Conservation (phyloP, 2,888 invertebrate species). For the Noctua janthina region DNA sequence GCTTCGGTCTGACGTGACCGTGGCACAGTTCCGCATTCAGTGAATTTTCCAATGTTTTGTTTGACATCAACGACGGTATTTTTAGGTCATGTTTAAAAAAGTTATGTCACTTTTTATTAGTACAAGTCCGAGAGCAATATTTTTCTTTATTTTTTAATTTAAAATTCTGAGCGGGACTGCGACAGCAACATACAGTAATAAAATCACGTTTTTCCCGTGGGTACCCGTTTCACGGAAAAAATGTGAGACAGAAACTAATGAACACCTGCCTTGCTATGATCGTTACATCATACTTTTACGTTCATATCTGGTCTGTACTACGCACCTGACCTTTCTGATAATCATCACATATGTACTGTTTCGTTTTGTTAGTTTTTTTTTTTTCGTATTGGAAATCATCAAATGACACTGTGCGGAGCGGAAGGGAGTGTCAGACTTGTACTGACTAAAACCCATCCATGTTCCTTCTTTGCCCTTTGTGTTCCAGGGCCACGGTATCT, state of each 20-base stretch:
- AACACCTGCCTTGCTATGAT: background rate
- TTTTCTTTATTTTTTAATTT: background rate
- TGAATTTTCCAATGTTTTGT: conserved; percentile 15
- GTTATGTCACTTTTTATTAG: background rate
- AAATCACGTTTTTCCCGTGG: background rate
- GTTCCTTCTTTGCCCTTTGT: too few relatives aligned
- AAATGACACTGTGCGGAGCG: too few relatives aligned
- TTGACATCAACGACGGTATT: background rate
- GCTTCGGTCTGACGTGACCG: conserved; percentile 6
- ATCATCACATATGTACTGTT: too few relatives aligned
- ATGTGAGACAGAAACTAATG: background rate
- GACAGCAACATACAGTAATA: background rate
- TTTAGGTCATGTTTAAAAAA: conserved; percentile 6
- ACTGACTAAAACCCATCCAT: too few relatives aligned
- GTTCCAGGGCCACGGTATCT: too few relatives aligned
- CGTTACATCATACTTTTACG: too few relatives aligned
- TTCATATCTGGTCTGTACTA: too few relatives aligned
- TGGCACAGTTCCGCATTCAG: conserved; percentile 17
- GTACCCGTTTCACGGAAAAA: background rate
- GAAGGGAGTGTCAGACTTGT: too few relatives aligned
- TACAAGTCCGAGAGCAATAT: background rate
- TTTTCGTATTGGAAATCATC: too few relatives aligned
- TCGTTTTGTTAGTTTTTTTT: too few relatives aligned
- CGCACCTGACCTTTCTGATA: too few relatives aligned
- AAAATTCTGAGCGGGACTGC: background rate